Base-by-base conservation (phyloP, 2,113 vertebrate species). In the Eclectus roratus region DNA sequence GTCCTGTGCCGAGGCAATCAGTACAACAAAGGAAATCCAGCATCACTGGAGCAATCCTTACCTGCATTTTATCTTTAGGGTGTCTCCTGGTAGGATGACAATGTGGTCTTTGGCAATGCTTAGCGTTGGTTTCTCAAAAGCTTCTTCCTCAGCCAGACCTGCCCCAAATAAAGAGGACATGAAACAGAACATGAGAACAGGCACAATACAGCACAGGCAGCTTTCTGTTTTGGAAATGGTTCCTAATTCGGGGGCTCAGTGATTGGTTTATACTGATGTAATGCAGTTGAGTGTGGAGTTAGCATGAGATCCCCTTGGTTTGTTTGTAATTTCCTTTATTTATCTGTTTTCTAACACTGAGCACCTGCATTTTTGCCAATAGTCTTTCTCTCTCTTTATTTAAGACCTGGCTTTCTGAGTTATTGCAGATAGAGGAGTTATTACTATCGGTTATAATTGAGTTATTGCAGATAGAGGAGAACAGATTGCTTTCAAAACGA, bases 51-150 rank as follows among this genome's bases (percentile, higher is more conserved):
- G 72, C 52, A 33, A 28, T 58, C 76, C 89, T 97, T 97, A 98
- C 98, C 97, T 97, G 97, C 98, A 98, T 77, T 94, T 96, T 19
- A 98, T 94, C 66, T 94, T 96, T 4, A 97, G 93, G 19, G 76
- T 86, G 39, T 95, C 92, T 74, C 97, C 97, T 4, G 97, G 60
- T 13, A 68, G 84, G 78, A 98, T 90, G 80, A 96, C 28, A 6
- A 94, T 25, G 7, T 96, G 64, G 6, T 98, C 95, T 65, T 89
- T 78, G 7, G 68, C 17, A 50, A 78, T 94, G 87, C 91, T 97
- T 37, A 98, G 70, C 16, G 18, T 74, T 10, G 97, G 97, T 47
- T 96, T 97, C 65, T 94, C 80, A 17, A 91, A 70, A 28, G 66
- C 46, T 29, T 85, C 72, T 72, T 96, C 93, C 49, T 94, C 82